Evolutionary conservation across 2,888 invertebrate genomes (phyloP), one percentile per base, ranked within the genome.

Genomic region (Papilio gigon): DNA sequence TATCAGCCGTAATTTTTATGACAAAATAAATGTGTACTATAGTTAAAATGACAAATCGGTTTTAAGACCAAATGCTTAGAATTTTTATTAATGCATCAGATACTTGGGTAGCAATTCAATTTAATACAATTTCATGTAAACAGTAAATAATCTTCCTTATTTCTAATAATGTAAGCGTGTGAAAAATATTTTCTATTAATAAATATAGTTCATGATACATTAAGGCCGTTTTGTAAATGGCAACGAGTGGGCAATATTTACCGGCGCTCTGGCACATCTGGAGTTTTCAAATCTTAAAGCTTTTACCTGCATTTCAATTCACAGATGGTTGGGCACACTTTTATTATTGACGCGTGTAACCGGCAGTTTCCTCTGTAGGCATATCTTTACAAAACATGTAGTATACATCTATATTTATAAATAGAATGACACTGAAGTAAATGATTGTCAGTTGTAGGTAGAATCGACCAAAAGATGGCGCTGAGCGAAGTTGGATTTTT

Each of bases 251-350:
- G 30, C n/a, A n/a, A 27, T 53, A 53, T 27, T 53, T 53, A 53
- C 30, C 14, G 53, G 27, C 53, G 53, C 53, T n/a, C 53, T 30
- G 53, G 27, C n/a, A 53, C 17, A 27, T n/a, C 30, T 53, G 17
- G 53, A n/a, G 17, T 14, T 27, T 27, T 50, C 6, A 50, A 50
- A 50, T 53, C 53, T 53, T 30, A 17, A 27, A 53, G 53, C 53
- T 30, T 53, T 53, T n/a, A 30, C 27, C 6, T 53, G n/a, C 53
- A 25, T 53, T 53, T 50, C 50, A 27, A 50, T 50, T 27, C n/a
- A 25, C 20, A 44, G 47, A 20, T 47, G 47, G 22, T 35, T 35
- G 6, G 6, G 20, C 12, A 6, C 20, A 47, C 20, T 22, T 47
- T 22, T 47, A 47, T 22, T 47, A 44, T 44, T 20, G 44, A 44